Evolutionary conservation across 1,140 invertebrate genomes (phyloP).

Genomic region (Scaptomyza hsui): DNA sequence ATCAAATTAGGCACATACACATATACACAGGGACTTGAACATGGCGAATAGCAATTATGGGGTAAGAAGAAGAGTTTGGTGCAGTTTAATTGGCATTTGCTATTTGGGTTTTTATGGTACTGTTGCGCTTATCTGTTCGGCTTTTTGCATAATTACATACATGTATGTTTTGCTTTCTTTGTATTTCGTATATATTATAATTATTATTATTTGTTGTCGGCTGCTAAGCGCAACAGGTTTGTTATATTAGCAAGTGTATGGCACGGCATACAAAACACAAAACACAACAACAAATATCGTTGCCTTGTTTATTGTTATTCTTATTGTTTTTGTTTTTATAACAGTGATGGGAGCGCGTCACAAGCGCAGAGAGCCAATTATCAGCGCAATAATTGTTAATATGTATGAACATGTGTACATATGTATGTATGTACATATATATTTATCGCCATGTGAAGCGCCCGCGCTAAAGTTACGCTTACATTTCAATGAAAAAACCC

Average conservation of each 20-base stretch:
- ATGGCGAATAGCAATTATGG: constrained; percentile 7
- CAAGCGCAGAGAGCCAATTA: constrained; percentile 53
- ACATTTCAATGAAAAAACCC: constrained; percentile 61
- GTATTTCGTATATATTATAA: constrained; percentile 24
- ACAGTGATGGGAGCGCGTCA: constrained; percentile 45
- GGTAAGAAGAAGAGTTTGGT: constrained; percentile 7
- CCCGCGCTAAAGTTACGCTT: constrained; percentile 70
- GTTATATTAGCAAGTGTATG: constrained; percentile 36
- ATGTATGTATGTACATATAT: constrained; percentile 11
- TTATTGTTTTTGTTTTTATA: constrained; percentile 44
- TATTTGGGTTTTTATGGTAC: constrained; percentile 16
- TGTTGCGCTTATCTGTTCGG: constrained; percentile 15
- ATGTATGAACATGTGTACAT: constrained; percentile 20
- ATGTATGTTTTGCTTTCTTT: neutral
- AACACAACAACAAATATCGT: neutral
- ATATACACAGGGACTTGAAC: neutral
- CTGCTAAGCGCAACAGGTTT: constrained; percentile 38
- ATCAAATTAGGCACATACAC: constrained; percentile 25
- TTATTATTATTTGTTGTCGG: constrained; percentile 43
- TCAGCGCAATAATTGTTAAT: constrained; percentile 75
- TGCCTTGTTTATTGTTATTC: constrained; percentile 34
- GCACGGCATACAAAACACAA: constrained; percentile 32
- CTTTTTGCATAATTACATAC: constrained; percentile 36
- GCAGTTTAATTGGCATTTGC: constrained; percentile 10
- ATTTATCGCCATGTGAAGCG: constrained; percentile 43